Evolutionary conservation across 1,140 invertebrate species (phyloP).

Genomic region (Plodia interpunctella): DNA sequence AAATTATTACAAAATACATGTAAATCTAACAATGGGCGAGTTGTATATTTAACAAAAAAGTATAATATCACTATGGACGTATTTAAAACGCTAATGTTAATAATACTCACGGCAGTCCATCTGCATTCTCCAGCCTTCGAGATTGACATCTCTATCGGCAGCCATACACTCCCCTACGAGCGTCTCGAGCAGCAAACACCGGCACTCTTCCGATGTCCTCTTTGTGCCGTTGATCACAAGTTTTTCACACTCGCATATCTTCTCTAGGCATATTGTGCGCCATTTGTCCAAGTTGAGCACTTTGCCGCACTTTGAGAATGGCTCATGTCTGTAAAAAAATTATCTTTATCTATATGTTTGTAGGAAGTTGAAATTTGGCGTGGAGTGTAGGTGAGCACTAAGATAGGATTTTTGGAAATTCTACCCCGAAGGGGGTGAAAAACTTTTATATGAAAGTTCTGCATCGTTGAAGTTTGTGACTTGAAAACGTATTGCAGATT

Average conservation of each 20-base stretch:
- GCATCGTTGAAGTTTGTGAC: too few relatives aligned
- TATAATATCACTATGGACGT: too few relatives aligned
- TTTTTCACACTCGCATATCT: conserved; percentile 81
- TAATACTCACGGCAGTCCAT: conserved; percentile 82
- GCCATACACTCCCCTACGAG: conserved; percentile 85
- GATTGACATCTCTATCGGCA: conserved; percentile 78
- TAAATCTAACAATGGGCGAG: too few relatives aligned
- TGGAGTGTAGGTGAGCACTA: too few relatives aligned
- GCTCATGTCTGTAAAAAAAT: conserved; percentile 72
- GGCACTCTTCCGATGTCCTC: conserved; percentile 78
- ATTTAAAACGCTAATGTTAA: too few relatives aligned
- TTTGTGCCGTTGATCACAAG: conserved; percentile 55
- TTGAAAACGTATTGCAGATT: too few relatives aligned
- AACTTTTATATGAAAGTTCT: too few relatives aligned
- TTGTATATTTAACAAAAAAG: too few relatives aligned
- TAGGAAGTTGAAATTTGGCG: too few relatives aligned
- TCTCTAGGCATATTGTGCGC: conserved; percentile 84
- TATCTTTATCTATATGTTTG: neutral
- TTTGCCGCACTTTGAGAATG: conserved; percentile 79
- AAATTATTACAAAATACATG: too few relatives aligned
- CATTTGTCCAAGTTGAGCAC: conserved; percentile 82
- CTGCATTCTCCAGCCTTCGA: conserved; percentile 83
- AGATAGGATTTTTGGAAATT: too few relatives aligned
- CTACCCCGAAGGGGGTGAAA: too few relatives aligned
- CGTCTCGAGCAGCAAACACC: conserved; percentile 82